phyloP scores from a whole-genome alignment of 2,888 invertebrate species.

The Scelioninae gen. 2 region DNA sequence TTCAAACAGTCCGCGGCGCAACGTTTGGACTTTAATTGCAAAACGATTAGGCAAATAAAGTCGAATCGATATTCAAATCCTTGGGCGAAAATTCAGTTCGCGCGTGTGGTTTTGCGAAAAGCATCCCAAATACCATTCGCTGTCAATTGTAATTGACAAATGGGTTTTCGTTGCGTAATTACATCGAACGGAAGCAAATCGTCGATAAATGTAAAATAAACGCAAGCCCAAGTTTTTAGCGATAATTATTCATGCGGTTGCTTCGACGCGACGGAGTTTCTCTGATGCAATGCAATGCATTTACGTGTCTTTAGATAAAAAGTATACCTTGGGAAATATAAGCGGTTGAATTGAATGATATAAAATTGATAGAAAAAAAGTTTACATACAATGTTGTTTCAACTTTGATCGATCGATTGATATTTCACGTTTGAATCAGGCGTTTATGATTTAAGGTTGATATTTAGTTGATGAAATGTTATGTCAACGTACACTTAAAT shows the following conservation, averaged over 20 bases:
- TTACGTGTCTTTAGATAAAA: constrained; percentile 13
- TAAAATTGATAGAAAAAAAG: too few species aligned
- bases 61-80: constrained; percentile 2
- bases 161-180: constrained; percentile 35
- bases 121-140: constrained; percentile 24
- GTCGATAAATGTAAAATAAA: constrained; percentile 46
- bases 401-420: too few species aligned
- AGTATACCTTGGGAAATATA: constrained; percentile 5
- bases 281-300: constrained; percentile 27
- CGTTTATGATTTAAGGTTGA: too few species aligned
- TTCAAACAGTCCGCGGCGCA: too few species aligned
- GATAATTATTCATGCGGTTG: constrained; percentile 51
- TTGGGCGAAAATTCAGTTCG: constrained; percentile 2
- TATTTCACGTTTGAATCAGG: too few species aligned
- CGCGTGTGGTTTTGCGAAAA: constrained; percentile 7
- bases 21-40: too few species aligned
- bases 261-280: constrained; percentile 19
- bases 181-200: constrained; percentile 36
- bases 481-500: too few species aligned
- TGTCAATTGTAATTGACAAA: constrained; percentile 48
- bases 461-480: too few species aligned
- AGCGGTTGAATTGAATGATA: neutral
- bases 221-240: constrained; percentile 42
- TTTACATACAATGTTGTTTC: too few species aligned
- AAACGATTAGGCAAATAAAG: too few species aligned